phyloP scores from a whole-genome alignment of 2,113 vertebrate species.

The Collichthys lucidus region DNA sequence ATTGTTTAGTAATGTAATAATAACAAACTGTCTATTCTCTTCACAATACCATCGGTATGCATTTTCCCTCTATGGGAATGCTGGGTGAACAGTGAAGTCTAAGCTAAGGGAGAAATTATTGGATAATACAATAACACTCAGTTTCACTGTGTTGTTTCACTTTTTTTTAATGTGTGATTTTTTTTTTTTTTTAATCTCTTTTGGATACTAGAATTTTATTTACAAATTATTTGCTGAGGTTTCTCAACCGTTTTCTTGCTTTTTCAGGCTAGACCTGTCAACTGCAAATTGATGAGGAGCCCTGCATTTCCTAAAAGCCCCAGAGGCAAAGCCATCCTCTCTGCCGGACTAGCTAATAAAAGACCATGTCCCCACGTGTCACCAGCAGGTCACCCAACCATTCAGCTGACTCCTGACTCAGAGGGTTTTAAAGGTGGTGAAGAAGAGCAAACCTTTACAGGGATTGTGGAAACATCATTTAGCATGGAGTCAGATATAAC shows the following conservation, averaged over 20 bases:
- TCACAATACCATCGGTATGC: no score
- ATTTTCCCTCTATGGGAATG: neutral
- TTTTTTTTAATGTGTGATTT: no score
- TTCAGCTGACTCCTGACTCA: neutral
- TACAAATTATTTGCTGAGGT: neutral
- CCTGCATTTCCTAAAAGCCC: neutral
- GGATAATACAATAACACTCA: neutral
- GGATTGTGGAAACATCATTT: neutral
- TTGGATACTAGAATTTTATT: no score
- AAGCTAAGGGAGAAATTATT: neutral
- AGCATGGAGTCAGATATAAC: constrained; percentile 26
- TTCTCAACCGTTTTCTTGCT: neutral
- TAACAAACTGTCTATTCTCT: no score
- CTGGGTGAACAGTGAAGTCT: neutral
- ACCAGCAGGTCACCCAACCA: neutral
- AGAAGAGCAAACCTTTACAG: neutral
- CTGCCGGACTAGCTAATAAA: neutral
- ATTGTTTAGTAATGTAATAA: no score
- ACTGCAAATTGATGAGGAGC: neutral
- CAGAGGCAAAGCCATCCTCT: neutral
- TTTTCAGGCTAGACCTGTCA: constrained; percentile 18
- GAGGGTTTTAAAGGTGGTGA: neutral
- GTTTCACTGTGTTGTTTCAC: no score
- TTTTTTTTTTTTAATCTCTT: no score
- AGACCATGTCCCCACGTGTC: neutral